These are phyloP conservation scores for Biston betularia DNA, from an alignment of 2,888 invertebrate species.

Conservation along the genomic window DNA sequence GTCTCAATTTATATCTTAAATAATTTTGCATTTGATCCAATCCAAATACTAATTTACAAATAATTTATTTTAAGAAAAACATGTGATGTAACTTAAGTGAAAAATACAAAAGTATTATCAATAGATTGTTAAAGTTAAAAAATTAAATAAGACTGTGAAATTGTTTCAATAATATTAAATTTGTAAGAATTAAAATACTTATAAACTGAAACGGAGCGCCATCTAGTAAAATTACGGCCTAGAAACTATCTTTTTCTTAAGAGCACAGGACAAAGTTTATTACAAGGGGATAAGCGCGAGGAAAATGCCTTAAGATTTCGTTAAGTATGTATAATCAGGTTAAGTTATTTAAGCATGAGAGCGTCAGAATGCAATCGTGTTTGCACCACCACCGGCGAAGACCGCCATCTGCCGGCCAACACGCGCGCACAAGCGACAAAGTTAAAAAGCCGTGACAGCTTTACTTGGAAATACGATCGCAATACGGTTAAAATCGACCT, in stretches of 20 bases:
- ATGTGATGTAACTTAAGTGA: too few species aligned
- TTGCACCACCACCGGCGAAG: neutral
- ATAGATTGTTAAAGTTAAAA: too few species aligned
- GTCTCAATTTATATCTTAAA: neutral
- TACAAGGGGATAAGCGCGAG: too few species aligned
- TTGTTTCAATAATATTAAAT: too few species aligned
- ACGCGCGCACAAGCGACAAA: conserved; percentile 9
- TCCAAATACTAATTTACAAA: neutral
- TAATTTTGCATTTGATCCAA: neutral
- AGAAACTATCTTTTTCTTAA: neutral
- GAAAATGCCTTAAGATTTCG: neutral
- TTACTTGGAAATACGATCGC: neutral
- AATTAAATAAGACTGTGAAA: too few species aligned
- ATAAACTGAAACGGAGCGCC: neutral
- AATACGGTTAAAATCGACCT: neutral
- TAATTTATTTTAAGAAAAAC: neutral
- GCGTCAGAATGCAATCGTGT: conserved; percentile 19
- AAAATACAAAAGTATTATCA: too few species aligned
- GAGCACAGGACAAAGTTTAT: neutral
- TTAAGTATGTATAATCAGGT: neutral
- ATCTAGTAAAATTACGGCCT: neutral
- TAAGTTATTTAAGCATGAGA: neutral
- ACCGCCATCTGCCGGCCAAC: conserved; percentile 3
- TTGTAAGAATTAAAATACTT: too few species aligned
- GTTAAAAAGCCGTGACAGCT: neutral